Percentiles rank a stretch among this genome's conserved stretches.
These are phyloP conservation scores for Luidia sarsii DNA, from an alignment of 53 echinoderm and acorn worm species.

Conservation along the genomic window DNA sequence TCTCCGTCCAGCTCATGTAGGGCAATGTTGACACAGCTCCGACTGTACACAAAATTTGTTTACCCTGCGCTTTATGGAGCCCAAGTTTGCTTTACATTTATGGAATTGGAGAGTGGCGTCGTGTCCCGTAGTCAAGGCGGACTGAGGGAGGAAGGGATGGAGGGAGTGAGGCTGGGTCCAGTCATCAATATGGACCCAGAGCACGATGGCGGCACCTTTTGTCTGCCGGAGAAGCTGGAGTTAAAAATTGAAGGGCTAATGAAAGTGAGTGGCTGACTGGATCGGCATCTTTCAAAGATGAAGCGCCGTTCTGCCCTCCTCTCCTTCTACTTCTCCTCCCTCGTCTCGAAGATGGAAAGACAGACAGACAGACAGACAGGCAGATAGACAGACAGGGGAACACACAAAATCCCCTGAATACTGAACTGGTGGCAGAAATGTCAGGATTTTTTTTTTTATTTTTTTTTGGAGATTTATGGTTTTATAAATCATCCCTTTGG, in stretches of 20 bases:
- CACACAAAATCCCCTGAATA: too few species aligned
- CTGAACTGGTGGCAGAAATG: too few species aligned
- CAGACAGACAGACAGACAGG: background rate
- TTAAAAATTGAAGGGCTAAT: constrained; percentile 57
- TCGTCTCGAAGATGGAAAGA: background rate
- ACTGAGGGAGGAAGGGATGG: background rate
- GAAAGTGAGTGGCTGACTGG: constrained; percentile 49
- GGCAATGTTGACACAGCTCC: constrained; percentile 40
- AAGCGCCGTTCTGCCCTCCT: background rate
- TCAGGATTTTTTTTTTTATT: background rate
- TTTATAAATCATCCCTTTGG: too few species aligned
- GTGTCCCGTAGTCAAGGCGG: too few species aligned
- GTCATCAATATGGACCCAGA: too few species aligned
- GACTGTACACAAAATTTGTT: constrained; percentile 53
- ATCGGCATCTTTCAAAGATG: constrained; percentile 39
- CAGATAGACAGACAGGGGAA: too few species aligned
- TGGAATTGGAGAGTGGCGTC: constrained; percentile 31
- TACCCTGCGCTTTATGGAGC: constrained; percentile 42
- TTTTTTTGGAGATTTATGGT: too few species aligned
- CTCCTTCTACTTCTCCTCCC: background rate
- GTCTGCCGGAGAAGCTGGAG: constrained; percentile 26
- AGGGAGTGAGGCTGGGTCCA: background rate
- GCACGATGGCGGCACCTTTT: constrained; percentile 25
- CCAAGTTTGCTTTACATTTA: constrained; percentile 30
- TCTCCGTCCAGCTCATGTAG: background rate